Conservation (phyloP, 1,140 invertebrate genomes). For the Penaeus indicus region DNA sequence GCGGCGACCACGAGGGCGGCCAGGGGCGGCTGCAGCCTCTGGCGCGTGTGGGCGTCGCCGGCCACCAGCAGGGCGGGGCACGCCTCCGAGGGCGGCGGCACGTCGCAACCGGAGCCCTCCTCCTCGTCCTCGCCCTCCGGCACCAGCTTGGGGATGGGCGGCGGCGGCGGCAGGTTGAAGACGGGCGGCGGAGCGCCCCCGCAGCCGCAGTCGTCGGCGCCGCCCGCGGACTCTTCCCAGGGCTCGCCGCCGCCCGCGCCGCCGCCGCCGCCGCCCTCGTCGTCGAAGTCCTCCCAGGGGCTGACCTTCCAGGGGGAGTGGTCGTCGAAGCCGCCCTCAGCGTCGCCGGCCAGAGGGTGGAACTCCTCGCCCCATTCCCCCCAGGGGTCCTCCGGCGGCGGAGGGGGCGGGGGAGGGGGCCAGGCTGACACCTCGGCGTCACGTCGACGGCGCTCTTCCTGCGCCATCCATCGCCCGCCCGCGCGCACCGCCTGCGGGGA, state of each 20-base stretch:
- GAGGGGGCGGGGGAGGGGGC: slow-evolving; percentile 52
- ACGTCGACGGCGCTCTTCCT: slow-evolving; percentile 56
- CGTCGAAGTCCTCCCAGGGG: slow-evolving; percentile 17
- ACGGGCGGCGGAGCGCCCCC: slow-evolving; percentile 50
- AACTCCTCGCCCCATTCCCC: slow-evolving; percentile 18
- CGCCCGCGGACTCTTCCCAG: slow-evolving; percentile 1
- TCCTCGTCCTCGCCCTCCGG: slow-evolving; percentile 43
- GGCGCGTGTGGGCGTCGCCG: slow-evolving; percentile 59
- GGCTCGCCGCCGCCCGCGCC: not conserved
- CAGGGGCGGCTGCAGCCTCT: slow-evolving; percentile 57
- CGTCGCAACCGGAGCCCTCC: slow-evolving; percentile 47
- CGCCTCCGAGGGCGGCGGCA: slow-evolving; percentile 52
- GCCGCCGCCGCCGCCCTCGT: not conserved
- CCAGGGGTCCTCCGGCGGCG: slow-evolving; percentile 39
- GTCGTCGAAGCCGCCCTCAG: not conserved
- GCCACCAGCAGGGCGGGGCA: slow-evolving; percentile 62
- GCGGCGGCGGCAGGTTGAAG: slow-evolving; percentile 48
- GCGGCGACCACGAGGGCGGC: slow-evolving; percentile 60
- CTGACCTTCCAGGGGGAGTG: no score
- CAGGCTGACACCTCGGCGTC: slow-evolving; percentile 48
- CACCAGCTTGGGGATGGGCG: slow-evolving; percentile 35
- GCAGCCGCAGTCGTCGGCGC: slow-evolving; percentile 38
- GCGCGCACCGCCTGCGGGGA: slow-evolving; percentile 45
- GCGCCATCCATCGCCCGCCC: slow-evolving; percentile 60
- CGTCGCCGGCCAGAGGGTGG: not conserved